phyloP scores from a whole-genome alignment of 2,797 vertebrate species.

The Apodemus agrarius region DNA sequence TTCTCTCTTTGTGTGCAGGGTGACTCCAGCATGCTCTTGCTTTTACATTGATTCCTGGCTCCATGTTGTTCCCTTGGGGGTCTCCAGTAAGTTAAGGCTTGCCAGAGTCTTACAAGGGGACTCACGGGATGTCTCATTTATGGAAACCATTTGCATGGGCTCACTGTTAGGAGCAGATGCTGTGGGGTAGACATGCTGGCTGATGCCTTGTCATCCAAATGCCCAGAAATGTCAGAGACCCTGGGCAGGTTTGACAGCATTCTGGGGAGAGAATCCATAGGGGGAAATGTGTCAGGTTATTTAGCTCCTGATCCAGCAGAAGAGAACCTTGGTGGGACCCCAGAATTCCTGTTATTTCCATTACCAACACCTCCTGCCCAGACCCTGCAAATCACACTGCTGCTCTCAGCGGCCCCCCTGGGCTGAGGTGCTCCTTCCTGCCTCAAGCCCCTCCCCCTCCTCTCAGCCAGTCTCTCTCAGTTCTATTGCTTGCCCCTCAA shows the following conservation, averaged over 20 bases:
- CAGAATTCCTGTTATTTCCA: constrained; percentile 19
- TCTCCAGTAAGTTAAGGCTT: no score
- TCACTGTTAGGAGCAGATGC: constrained; percentile 59
- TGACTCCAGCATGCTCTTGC: no score
- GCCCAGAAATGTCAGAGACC: constrained; percentile 61
- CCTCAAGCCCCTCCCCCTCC: neutral
- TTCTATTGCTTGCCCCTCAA: neutral
- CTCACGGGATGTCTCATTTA: neutral
- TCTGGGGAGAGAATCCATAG: constrained; percentile 27
- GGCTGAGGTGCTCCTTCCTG: neutral
- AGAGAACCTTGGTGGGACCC: constrained; percentile 9
- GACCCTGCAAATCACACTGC: constrained; percentile 28
- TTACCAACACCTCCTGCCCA: constrained; percentile 9
- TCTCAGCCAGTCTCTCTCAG: neutral
- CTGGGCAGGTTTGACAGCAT: constrained; percentile 52
- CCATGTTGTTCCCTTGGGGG: no score
- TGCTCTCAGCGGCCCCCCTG: neutral
- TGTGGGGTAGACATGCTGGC: constrained; percentile 11
- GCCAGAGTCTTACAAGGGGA: neutral
- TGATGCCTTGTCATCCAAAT: constrained; percentile 58
- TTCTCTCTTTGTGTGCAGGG: no score
- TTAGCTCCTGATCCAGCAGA: constrained; percentile 54
- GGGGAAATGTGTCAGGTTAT: constrained; percentile 50
- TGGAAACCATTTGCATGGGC: constrained; percentile 26
- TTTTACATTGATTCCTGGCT: no score